phyloP scores from a whole-genome alignment of 2,888 invertebrate genomes.

The Diplolepis rosae region DNA sequence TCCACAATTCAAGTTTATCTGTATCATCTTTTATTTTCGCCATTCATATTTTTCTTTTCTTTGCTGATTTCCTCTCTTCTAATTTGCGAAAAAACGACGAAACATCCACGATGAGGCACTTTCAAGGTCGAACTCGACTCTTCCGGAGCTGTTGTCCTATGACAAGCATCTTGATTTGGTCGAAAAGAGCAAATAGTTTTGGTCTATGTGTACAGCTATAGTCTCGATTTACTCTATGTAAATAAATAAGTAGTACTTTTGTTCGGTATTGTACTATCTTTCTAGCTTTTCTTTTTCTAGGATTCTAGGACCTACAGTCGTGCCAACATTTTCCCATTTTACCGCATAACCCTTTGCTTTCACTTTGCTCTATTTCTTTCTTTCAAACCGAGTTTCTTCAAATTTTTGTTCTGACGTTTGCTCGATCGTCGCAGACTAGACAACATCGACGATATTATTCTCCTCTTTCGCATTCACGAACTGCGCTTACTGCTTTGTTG shows the following conservation, averaged over 20 bases:
- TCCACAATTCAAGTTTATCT: slow-evolving; percentile 49
- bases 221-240: background rate
- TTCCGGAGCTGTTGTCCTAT: slow-evolving; percentile 55
- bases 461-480: background rate
- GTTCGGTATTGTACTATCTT: slow-evolving; percentile 3
- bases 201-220: slow-evolving; percentile 8
- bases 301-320: background rate
- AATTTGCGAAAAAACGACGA: background rate
- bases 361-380: slow-evolving; percentile 30
- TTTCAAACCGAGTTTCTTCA: slow-evolving; percentile 8
- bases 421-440: slow-evolving; percentile 56
- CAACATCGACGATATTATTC: slow-evolving; percentile 50
- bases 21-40: slow-evolving; percentile 57
- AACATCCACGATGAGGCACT: slow-evolving; percentile 64
- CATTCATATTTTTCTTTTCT: background rate
- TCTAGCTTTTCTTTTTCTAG: background rate
- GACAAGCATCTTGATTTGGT: slow-evolving; percentile 47
- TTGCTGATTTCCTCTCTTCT: background rate
- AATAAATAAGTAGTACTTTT: slow-evolving; percentile 30
- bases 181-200: slow-evolving; percentile 41
- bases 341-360: background rate
- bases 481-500: slow-evolving; percentile 14
- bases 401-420: slow-evolving; percentile 44
- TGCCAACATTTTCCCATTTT: background rate
- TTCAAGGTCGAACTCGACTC: slow-evolving; percentile 64